phyloP scores from a whole-genome alignment of 2,113 vertebrate species.

The Ginglymostoma cirratum region DNA sequence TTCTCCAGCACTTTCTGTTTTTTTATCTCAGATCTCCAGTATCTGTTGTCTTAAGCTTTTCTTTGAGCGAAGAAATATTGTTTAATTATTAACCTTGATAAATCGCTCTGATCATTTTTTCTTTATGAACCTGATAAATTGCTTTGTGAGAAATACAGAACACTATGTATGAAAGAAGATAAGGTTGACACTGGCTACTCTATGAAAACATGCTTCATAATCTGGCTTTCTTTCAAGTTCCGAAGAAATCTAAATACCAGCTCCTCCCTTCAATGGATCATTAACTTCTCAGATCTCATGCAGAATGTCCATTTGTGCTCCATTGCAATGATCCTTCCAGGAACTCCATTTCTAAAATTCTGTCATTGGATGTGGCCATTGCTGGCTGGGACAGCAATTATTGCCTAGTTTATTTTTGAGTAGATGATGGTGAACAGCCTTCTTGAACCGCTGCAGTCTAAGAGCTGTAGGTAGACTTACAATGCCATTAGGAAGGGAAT shows the following conservation, averaged over 20 bases:
- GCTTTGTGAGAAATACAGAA: not conserved
- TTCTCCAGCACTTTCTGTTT: too few relatives aligned
- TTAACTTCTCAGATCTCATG: not conserved
- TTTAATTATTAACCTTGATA: not conserved
- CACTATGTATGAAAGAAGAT: not conserved
- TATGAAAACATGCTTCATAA: not conserved
- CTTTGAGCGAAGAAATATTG: too few relatives aligned
- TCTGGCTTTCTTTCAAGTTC: not conserved
- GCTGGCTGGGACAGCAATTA: too few relatives aligned
- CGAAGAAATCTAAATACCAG: not conserved
- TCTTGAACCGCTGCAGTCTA: too few relatives aligned
- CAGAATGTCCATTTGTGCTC: not conserved
- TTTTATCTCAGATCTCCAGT: too few relatives aligned
- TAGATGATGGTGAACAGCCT: too few relatives aligned
- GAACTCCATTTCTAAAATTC: not conserved
- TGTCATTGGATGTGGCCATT: too few relatives aligned
- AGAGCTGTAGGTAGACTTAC: too few relatives aligned
- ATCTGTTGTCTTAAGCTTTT: too few relatives aligned
- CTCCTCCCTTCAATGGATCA: not conserved
- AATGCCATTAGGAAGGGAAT: too few relatives aligned
- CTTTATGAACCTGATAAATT: not conserved
- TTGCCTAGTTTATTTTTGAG: too few relatives aligned
- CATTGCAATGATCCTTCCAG: not conserved
- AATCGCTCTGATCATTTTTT: not conserved
- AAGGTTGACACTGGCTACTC: not conserved